Conservation (phyloP, 2,888 invertebrate species). For the Salticus scenicus region DNA sequence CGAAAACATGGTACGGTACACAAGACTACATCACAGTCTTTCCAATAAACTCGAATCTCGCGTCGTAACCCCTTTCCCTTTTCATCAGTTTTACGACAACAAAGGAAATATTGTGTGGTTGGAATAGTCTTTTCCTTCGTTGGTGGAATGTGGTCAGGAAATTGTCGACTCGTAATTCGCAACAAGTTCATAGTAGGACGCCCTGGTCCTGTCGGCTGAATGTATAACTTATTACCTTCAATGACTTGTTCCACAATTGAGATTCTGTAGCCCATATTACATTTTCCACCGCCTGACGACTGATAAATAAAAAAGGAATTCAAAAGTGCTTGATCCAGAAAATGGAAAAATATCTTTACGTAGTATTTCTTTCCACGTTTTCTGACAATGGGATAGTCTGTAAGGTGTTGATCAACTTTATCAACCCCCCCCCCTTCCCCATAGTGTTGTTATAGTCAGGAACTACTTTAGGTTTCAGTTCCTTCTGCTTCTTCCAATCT, state of each 20-base stretch:
- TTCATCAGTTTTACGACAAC: too few species aligned
- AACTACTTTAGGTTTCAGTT: background rate
- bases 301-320: background rate
- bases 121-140: background rate
- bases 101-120: background rate
- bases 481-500: background rate
- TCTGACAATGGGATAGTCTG: background rate
- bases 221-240: too few species aligned
- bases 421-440: constrained; percentile 6
- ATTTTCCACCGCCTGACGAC: too few species aligned
- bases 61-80: too few species aligned
- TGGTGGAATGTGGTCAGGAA: background rate
- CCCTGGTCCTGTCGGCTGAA: background rate
- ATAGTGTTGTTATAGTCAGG: background rate
- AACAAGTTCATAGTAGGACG: background rate
- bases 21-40: too few species aligned
- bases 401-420: constrained; percentile 16
- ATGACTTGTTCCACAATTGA: too few species aligned
- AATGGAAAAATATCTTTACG: constrained; percentile 8
- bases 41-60: too few species aligned
- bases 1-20: background rate
- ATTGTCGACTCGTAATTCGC: background rate
- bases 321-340: background rate
- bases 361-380: constrained; percentile 18
- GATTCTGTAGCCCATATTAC: too few species aligned